These are phyloP conservation scores for Philereme vetulata DNA, from an alignment of 2,888 invertebrate species.

Conservation along the genomic window DNA sequence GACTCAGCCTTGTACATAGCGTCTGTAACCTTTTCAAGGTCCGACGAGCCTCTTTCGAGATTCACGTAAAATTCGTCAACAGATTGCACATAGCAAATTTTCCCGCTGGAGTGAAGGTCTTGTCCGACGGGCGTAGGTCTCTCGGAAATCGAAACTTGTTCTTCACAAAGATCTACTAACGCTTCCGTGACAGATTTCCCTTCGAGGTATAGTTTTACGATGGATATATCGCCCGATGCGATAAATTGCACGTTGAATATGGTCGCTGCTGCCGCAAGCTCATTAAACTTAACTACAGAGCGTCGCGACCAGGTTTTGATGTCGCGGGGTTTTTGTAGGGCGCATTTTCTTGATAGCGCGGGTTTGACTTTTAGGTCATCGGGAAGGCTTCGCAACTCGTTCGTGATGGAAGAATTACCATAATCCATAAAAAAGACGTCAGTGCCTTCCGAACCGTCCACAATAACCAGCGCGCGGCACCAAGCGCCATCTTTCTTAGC, in stretches of 20 bases:
- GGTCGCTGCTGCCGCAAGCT: slow-evolving; percentile 87
- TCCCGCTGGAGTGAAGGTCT: slow-evolving; percentile 80
- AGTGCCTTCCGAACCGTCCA: slow-evolving; percentile 80
- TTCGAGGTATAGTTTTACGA: slow-evolving; percentile 85
- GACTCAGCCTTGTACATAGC: slow-evolving; percentile 77
- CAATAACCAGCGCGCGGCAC: slow-evolving; percentile 87
- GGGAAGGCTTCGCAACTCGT: slow-evolving; percentile 84
- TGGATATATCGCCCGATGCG: slow-evolving; percentile 86
- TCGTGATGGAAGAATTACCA: slow-evolving; percentile 85
- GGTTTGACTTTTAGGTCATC: slow-evolving; percentile 84
- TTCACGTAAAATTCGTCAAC: slow-evolving; percentile 90
- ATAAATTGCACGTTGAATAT: slow-evolving; percentile 88
- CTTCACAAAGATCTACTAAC: slow-evolving; percentile 80
- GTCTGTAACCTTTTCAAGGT: slow-evolving; percentile 85
- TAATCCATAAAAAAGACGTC: slow-evolving; percentile 88
- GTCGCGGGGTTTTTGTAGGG: slow-evolving; percentile 83
- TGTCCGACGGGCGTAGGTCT: slow-evolving; percentile 72
- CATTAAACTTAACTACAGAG: slow-evolving; percentile 86
- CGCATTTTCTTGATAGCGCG: slow-evolving; percentile 85
- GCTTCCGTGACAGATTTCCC: slow-evolving; percentile 86
- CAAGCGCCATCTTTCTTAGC: slow-evolving; percentile 86
- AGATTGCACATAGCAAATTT: slow-evolving; percentile 87
- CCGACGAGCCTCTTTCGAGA: slow-evolving; percentile 80
- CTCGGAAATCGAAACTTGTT: slow-evolving; percentile 57
- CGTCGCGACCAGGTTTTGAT: slow-evolving; percentile 86